These are phyloP conservation scores for fruit fly (Drosophila melanogaster) DNA, from an alignment of 1,140 invertebrate genomes.

Conservation along the genomic window Release_6_plus_ISO1_MT NT_033777.3:6781001-6781500, in stretches of 20 bases:
- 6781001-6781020: constrained; percentile 62
- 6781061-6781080: constrained; percentile 69
- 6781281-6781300: too few relatives aligned
- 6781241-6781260: too few relatives aligned
- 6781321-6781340: too few relatives aligned
- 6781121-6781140: constrained; percentile 10
- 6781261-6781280: too few relatives aligned
- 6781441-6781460: constrained; percentile 42
- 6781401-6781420: not conserved
- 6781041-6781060: constrained; percentile 8
- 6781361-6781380: too few relatives aligned
- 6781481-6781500: constrained; percentile 7
- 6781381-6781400: not conserved
- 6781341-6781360: too few relatives aligned
- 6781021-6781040: constrained; percentile 29
- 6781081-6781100: constrained; percentile 73
- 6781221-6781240: too few relatives aligned
- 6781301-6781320: too few relatives aligned
- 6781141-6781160: not conserved
- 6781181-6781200: not conserved
- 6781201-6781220: not conserved
- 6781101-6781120: constrained; percentile 69
- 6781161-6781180: not conserved
- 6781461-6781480: constrained; percentile 75
- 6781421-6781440: constrained; percentile 50